phyloP scores from a whole-genome alignment of 2,113 vertebrate species.

The Corapipo altera region DNA sequence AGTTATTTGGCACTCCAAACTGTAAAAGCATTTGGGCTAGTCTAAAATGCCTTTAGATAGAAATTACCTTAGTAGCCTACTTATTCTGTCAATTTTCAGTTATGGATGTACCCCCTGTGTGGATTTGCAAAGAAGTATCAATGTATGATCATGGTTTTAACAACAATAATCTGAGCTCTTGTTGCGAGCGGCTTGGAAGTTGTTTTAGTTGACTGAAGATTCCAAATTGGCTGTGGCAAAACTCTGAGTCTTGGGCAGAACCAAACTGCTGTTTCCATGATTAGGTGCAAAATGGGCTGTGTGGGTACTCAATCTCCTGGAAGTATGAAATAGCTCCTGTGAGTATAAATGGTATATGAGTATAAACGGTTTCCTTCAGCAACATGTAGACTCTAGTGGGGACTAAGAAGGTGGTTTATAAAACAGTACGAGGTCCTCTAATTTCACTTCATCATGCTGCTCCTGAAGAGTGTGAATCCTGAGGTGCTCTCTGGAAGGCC shows the following conservation, averaged over 20 bases:
- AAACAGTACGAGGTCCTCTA: neutral
- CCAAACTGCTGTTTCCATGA: neutral
- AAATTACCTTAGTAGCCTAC: neutral
- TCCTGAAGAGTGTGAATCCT: neutral
- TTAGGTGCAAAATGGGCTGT: neutral
- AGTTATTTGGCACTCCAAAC: neutral
- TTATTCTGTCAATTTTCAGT: neutral
- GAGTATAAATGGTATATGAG: fast-evolving
- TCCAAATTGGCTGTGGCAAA: neutral
- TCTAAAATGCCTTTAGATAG: neutral
- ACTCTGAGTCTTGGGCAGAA: neutral
- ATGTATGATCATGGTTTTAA: neutral
- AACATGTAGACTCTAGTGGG: fast-evolving
- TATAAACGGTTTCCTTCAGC: neutral
- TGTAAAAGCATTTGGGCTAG: neutral
- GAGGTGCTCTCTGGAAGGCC: neutral
- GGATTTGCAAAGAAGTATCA: neutral
- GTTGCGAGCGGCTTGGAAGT: neutral
- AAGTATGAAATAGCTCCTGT: neutral
- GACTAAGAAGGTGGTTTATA: neutral
- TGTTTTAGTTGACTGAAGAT: neutral
- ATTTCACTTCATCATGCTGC: neutral
- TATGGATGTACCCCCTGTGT: neutral
- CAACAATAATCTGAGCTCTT: neutral
- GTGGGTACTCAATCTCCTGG: neutral